A percentile compares a stretch with the other conserved stretches of the same genome.
These are phyloP conservation scores for Agrypnus murinus DNA, from an alignment of 2,888 invertebrate genomes.

Conservation along the genomic window DNA sequence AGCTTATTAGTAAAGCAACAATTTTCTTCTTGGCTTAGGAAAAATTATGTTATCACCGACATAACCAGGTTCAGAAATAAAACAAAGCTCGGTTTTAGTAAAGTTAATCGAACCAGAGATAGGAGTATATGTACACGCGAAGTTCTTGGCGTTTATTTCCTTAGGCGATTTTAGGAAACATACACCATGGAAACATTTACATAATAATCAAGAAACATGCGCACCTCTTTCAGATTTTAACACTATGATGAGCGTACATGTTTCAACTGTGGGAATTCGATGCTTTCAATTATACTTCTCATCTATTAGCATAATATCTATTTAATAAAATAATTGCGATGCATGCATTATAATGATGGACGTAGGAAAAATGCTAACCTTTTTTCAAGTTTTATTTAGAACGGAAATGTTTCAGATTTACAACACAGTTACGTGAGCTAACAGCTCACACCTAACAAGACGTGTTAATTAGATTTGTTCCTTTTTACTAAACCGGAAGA, in stretches of 20 bases:
- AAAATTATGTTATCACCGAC: slow-evolving; percentile 3
- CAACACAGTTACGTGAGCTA: slow-evolving; percentile 18
- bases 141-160: slow-evolving; percentile 49
- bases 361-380: not conserved
- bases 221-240: slow-evolving; percentile 41
- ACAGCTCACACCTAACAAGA: slow-evolving; percentile 15
- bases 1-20: not conserved
- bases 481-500: slow-evolving; percentile 17
- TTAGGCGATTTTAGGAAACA: slow-evolving; percentile 51
- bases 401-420: slow-evolving; percentile 25
- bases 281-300: slow-evolving; percentile 10
- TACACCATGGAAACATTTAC: slow-evolving; percentile 57
- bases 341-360: not conserved
- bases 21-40: not conserved
- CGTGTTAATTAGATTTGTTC: slow-evolving; percentile 26
- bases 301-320: slow-evolving; percentile 22
- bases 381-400: slow-evolving; percentile 7
- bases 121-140: slow-evolving; percentile 47
- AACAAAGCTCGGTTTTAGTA: not conserved
- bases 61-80: slow-evolving; percentile 15
- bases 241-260: slow-evolving; percentile 8
- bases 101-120: slow-evolving; percentile 20
- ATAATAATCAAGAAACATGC: slow-evolving; percentile 54
- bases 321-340: slow-evolving; percentile 26
- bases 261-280: slow-evolving; percentile 14